Base-by-base conservation (phyloP, 2,113 vertebrate species). In the Sterna hirundo region DNA sequence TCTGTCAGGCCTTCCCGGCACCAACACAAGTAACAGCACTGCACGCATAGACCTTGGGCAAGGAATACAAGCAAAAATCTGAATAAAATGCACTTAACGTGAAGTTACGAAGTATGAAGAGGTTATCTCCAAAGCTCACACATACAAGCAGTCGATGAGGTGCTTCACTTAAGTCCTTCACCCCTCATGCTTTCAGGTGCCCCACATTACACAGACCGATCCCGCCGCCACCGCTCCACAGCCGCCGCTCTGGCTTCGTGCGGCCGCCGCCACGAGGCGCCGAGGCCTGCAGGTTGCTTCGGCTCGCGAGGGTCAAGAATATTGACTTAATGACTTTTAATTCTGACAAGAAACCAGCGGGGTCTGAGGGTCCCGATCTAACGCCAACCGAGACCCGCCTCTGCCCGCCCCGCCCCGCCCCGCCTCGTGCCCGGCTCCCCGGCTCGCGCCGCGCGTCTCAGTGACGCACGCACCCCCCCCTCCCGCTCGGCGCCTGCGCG, bases 131-230 rank as follows among this genome's bases (percentile, higher is more conserved):
- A 66, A 49, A 87, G 71, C 34, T 66, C 34, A 8, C 1, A 1
- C 1, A 0, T 5, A 15, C 0, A 3, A 47, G 15, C 21, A 30
- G 3, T 38, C 4, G 23, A 14, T 2, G 22, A 74, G n/a, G 30
- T 6, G 25, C 13, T 80, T 70, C 2, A 16, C 62, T n/a, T 9
- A 21, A 83, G n/a, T 49, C n/a, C 20, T 23, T 29, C 14, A 8
- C 19, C 40, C 57, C 36, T 18, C 79, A 25, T 1, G 13, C 16
- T 29, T 38, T 19, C 1, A 3, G 16, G 20, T 9, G 8, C 10
- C 17, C 49, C 17, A 19, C 10, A 9, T 32, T 6, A 60, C 26
- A 52, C 40, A 40, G 62, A 15, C 21, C 9, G 21, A 6, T 5
- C 19, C 34, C 10, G 17, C 0, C n/a, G 54, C 9, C 36, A 60